Base-by-base conservation (phyloP, 2,797 vertebrate species). In the Masticophis lateralis region DNA sequence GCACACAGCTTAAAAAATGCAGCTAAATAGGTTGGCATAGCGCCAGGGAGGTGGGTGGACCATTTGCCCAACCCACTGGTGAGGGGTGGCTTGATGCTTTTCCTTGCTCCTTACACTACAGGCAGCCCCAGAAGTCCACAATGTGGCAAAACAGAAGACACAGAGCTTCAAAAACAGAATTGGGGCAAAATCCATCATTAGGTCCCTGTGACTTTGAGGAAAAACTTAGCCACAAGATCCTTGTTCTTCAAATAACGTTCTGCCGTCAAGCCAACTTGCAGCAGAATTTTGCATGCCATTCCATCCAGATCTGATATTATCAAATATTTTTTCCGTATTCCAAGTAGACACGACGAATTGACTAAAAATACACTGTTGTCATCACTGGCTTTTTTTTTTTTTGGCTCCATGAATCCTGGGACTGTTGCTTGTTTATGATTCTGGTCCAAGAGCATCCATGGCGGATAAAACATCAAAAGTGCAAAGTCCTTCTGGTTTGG, bases 261-360 rank as follows among this genome's bases (percentile, higher is more conserved):
- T 27, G 27, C 92, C 8, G 0, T 37, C 60, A 3, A 14, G 63
- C 32, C 47, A 57, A 55, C 90, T 27, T 57, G 2, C 89, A 90
- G 20, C 5, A 61, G 86, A 63, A 87, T 90, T 1, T 88, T 5
- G 8, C 74, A 79, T 43, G 37, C 37, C 43, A 43, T 43, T 43
- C 9, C 74, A 79, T 43, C 37, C 37, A 43, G 20, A 43, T 43
- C 18, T 11, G 7, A 13, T 51, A 53, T 22, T 8, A 47, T 10
- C 28, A 27, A 55, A 37, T 5, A 22, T 53, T 0, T 92, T 51
- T 56, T 47, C 10, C 0, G 51, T 47, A 1, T 57, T 2, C 0
- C 6, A 6, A 47, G 37, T 47, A 83, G 37, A 10, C 20, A 12
- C 0, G 4, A 10, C 0, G 9, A 83, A 20, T 83, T 43, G 37